Base-by-base conservation (phyloP, 2,797 vertebrate genomes). In the Petrocephalus sullivani region DNA sequence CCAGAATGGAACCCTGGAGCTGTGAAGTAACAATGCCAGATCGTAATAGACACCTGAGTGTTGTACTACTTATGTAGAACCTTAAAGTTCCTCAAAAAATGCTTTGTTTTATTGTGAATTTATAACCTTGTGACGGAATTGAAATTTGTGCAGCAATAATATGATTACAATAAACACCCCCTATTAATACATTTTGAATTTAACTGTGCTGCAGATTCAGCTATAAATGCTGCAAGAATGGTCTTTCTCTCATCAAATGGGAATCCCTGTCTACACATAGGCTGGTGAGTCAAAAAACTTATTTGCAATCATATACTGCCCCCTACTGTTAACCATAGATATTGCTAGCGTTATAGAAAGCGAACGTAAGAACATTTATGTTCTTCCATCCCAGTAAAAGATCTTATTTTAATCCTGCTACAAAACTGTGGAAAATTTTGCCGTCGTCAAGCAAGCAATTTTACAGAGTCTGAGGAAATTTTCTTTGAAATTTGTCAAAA, bases 261-360 rank as follows among this genome's bases (percentile, higher is more conserved):
- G 14, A 49, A n/a, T 51, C 33, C 46, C 37, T 51, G n/a, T 8
- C 3, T 19, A 51, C 21, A 85, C 23, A 85, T 51, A 85, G 83
- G 83, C 28, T 33, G 21, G 84, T 33, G 28, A 16, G 37, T 16
- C 21, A 60, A 21, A 49, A 16, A 5, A 3, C 8, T 1, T 16
- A 67, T 85, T 61, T 19, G 28, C 53, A 49, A 58, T 84, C 82
- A 54, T 67, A 23, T 33, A 71, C 41, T 88, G 87, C 87, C 87
- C 82, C 61, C 87, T 88, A 82, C 81, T 88, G 87, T 71, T 85
- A 3, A 41, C 60, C 37, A 85, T 75, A n/a, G 10, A 23, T 51
- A 85, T 14, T 23, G 21, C 21, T 56, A 61, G 23, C 54, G 33
- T 54, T 51, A 51, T 54, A 84, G 9, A 84, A 84, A 51, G 21